Percentiles rank a stretch among this genome's conserved stretches.
Evolutionary conservation across 2,113 vertebrate genomes (phyloP).

Genomic region (Mustela lutreola): DNA sequence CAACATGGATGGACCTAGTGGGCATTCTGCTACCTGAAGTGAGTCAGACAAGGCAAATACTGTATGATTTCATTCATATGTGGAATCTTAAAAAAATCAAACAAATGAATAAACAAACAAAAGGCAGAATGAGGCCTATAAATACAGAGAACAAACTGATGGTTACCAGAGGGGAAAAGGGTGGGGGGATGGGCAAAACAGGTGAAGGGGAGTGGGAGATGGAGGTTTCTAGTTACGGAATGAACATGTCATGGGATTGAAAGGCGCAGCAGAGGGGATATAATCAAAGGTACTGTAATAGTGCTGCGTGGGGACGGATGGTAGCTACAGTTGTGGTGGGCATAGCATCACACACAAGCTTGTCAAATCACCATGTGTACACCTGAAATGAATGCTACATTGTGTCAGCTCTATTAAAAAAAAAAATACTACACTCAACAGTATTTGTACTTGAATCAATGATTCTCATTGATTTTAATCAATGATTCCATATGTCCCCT

Average conservation of each 20-base stretch:
- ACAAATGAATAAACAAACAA: not conserved
- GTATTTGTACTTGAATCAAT: not conserved
- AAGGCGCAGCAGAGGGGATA: not conserved
- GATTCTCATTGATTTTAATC: slow-evolving; percentile 45
- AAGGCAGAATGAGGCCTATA: not conserved
- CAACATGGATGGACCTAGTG: not conserved
- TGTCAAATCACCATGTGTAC: not conserved
- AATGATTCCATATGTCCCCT: not conserved
- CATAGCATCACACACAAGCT: not conserved
- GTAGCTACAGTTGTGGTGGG: not conserved
- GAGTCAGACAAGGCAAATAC: not conserved
- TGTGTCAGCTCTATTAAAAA: not conserved
- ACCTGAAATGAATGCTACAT: not conserved
- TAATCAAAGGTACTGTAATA: not conserved
- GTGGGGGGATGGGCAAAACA: not conserved
- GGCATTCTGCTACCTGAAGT: not conserved
- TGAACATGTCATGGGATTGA: not conserved
- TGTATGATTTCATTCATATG: not conserved
- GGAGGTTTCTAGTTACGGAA: not conserved
- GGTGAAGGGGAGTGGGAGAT: not conserved
- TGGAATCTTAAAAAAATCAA: not conserved
- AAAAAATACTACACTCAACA: not conserved
- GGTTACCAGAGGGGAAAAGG: not conserved
- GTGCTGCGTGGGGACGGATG: not conserved
- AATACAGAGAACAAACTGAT: not conserved